A percentile compares a stretch with the other conserved stretches of the same genome.
Conservation (phyloP, 2,888 invertebrate genomes). For the Amorpha juglandis region DNA sequence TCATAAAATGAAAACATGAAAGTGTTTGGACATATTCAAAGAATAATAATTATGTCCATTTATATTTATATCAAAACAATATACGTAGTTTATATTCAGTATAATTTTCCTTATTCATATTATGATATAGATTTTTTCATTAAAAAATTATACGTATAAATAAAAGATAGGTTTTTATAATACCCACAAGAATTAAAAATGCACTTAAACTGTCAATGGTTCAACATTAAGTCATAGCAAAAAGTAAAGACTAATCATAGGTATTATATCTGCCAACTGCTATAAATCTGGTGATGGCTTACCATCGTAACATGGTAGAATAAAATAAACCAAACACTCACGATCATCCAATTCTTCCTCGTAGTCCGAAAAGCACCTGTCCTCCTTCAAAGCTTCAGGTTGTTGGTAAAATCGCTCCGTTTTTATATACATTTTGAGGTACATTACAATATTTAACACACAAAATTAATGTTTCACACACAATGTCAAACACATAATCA, state of each 20-base stretch:
- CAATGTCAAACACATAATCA: constrained; percentile 28
- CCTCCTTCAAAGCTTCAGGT: constrained; percentile 68
- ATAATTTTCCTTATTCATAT: too few species aligned
- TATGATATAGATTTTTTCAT: neutral
- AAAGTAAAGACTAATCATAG: neutral
- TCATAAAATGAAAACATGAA: neutral
- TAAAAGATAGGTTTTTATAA: neutral
- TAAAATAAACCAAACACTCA: constrained; percentile 49
- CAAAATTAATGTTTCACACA: constrained; percentile 31
- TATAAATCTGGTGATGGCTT: neutral
- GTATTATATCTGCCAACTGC: neutral
- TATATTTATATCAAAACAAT: neutral
- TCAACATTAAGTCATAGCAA: neutral
- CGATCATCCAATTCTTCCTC: constrained; percentile 75
- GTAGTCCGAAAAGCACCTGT: constrained; percentile 71
- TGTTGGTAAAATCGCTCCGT: constrained; percentile 76
- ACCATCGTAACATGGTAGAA: neutral
- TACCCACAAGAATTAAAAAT: neutral
- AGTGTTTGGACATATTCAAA: neutral
- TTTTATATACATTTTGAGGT: constrained; percentile 78
- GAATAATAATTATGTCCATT: neutral
- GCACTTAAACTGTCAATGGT: neutral
- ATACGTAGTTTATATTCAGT: too few species aligned
- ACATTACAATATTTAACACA: constrained; percentile 55
- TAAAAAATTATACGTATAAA: neutral